A percentile compares a stretch with the other conserved stretches of the same genome.
Evolutionary conservation across 2,888 invertebrate species (phyloP).

Genomic region (Cloeon dipterum): DNA sequence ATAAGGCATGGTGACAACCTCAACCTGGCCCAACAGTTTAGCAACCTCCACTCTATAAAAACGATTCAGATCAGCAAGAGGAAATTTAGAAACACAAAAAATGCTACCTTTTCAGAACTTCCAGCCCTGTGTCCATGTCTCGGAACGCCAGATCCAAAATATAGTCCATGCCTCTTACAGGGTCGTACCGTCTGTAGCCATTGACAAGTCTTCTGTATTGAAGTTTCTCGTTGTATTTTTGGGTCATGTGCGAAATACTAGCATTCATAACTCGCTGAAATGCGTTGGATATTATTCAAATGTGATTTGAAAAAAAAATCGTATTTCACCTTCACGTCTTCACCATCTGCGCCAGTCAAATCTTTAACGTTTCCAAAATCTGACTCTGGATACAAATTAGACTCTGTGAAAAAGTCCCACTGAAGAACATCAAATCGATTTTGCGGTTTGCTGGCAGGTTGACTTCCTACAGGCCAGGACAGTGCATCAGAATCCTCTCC

Average conservation of each 20-base stretch:
- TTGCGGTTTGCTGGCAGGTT: conserved; percentile 36
- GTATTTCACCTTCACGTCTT: conserved; percentile 35
- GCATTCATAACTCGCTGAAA: conserved; percentile 25
- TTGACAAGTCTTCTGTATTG: conserved; percentile 32
- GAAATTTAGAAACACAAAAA: not conserved
- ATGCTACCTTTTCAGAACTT: conserved; percentile 25
- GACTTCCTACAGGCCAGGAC: conserved; percentile 55
- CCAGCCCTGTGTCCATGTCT: conserved; percentile 20
- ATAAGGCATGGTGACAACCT: conserved; percentile 79
- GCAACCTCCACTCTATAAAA: conserved; percentile 45
- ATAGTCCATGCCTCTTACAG: conserved; percentile 68
- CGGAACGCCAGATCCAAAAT: conserved; percentile 43
- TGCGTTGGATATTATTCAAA: not conserved
- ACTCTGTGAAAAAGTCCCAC: conserved; percentile 70
- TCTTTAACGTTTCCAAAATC: conserved; percentile 47
- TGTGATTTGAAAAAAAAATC: not conserved
- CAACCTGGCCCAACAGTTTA: conserved; percentile 66
- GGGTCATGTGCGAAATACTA: conserved; percentile 22
- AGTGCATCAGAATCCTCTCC: conserved; percentile 18
- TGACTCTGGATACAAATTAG: conserved; percentile 59
- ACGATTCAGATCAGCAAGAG: not conserved
- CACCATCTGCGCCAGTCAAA: conserved; percentile 36
- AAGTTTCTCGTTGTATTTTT: conserved; percentile 25
- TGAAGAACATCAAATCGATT: conserved; percentile 62
- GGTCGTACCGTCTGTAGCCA: conserved; percentile 57